These are phyloP conservation scores for Callithrix jacchus DNA, from an alignment of 2,113 vertebrate species.

Conservation along the genomic window DNA sequence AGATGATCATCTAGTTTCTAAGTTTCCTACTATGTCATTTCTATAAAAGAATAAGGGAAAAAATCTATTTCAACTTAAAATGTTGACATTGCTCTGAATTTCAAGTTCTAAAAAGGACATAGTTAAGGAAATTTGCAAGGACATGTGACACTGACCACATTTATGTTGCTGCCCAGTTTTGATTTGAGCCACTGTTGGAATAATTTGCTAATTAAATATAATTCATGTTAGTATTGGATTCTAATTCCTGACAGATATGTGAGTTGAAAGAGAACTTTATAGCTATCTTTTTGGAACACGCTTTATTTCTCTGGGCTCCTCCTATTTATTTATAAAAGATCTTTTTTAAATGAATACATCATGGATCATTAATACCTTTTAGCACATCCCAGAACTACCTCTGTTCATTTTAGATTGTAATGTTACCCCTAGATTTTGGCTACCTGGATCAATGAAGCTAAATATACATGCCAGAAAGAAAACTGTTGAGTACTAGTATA, in stretches of 20 bases:
- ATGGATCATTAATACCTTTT: neutral
- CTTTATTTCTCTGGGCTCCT: neutral
- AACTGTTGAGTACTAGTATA: neutral
- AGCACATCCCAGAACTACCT: neutral
- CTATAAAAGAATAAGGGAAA: conserved; percentile 49
- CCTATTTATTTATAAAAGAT: neutral
- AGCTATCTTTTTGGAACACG: neutral
- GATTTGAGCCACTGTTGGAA: conserved; percentile 1
- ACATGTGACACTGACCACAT: neutral
- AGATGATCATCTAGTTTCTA: conserved; percentile 60
- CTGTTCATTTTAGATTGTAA: conserved; percentile 29
- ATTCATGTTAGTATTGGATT: conserved; percentile 53
- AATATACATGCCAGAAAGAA: neutral
- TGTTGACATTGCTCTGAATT: conserved; percentile 68
- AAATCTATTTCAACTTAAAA: conserved; percentile 50
- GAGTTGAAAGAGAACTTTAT: neutral
- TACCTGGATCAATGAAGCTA: conserved; percentile 10
- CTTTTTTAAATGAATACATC: neutral
- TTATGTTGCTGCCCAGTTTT: conserved; percentile 37
- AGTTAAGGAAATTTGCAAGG: neutral
- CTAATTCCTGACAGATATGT: conserved; percentile 39
- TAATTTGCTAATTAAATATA: conserved; percentile 62
- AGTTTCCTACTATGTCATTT: conserved; percentile 50
- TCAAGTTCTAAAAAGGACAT: conserved; percentile 56
- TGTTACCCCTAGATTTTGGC: neutral